Conservation (phyloP, 2,113 vertebrate genomes). For the Anoplopoma fimbria region DNA sequence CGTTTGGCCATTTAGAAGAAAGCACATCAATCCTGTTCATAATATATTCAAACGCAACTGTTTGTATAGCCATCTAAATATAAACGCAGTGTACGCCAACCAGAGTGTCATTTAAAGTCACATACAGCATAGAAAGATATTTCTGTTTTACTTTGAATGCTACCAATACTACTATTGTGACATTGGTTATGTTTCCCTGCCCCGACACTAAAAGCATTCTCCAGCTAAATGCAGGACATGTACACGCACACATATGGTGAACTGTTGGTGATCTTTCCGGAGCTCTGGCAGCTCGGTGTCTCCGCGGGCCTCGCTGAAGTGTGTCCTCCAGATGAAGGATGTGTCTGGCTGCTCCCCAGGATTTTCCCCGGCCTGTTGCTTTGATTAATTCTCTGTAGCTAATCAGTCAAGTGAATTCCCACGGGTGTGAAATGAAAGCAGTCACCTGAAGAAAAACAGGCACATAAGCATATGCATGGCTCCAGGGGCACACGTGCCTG, state of each 20-base stretch:
- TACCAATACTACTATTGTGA: too few relatives aligned
- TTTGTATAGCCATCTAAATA: too few relatives aligned
- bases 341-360: conserved; percentile 33
- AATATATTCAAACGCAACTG: too few relatives aligned
- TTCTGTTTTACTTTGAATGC: too few relatives aligned
- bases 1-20: neutral
- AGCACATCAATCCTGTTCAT: neutral
- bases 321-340: conserved; percentile 51
- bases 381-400: conserved; percentile 58
- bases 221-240: neutral
- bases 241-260: neutral
- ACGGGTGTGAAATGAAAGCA: conserved; percentile 33
- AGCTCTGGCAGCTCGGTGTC: neutral
- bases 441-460: conserved; percentile 20
- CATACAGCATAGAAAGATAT: too few relatives aligned
- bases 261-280: conserved; percentile 3
- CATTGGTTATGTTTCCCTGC: too few relatives aligned
- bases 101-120: too few relatives aligned
- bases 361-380: conserved; percentile 36
- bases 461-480: neutral
- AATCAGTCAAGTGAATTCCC: conserved; percentile 45
- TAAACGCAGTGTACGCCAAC: too few relatives aligned
- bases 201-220: too few relatives aligned
- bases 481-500: neutral
- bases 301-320: conserved; percentile 4